A percentile compares a stretch with the other conserved stretches of the same genome.
These are phyloP conservation scores for Troilus luridus DNA, from an alignment of 2,888 invertebrate species.

Conservation along the genomic window DNA sequence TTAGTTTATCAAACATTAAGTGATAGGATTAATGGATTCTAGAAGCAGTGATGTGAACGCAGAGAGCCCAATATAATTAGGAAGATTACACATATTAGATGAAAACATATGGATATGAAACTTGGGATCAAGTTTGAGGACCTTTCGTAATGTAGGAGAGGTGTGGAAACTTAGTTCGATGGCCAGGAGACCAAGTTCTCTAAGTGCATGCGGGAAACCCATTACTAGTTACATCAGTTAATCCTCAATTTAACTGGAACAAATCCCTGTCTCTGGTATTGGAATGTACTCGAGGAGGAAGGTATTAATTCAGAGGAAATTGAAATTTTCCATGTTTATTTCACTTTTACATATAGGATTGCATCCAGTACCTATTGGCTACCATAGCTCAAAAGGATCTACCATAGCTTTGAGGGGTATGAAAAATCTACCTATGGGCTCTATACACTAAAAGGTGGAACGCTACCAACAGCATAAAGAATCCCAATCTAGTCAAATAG, in stretches of 20 bases:
- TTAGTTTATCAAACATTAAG: neutral
- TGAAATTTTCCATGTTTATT: too few species aligned
- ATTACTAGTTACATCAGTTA: neutral
- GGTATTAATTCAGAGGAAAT: too few species aligned
- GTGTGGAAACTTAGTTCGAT: neutral
- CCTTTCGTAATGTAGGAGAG: slow-evolving; percentile 8
- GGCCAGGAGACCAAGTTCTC: neutral
- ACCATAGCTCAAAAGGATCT: too few species aligned
- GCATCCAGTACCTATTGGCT: too few species aligned
- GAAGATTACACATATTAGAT: neutral
- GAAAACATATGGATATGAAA: slow-evolving; percentile 29
- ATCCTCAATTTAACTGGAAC: neutral
- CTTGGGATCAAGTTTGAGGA: neutral
- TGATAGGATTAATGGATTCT: neutral
- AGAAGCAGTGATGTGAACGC: neutral
- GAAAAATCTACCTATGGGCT: too few species aligned
- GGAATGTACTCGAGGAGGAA: too few species aligned
- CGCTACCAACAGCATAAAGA: too few species aligned
- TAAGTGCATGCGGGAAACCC: neutral
- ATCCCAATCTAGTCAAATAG: too few species aligned
- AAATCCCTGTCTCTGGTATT: too few species aligned
- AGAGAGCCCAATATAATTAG: neutral
- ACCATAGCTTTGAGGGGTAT: too few species aligned
- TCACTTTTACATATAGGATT: too few species aligned
- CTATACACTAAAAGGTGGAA: too few species aligned